phyloP scores from a whole-genome alignment of 2,113 vertebrate species.

The Cyanoramphus novaezelandiae region DNA sequence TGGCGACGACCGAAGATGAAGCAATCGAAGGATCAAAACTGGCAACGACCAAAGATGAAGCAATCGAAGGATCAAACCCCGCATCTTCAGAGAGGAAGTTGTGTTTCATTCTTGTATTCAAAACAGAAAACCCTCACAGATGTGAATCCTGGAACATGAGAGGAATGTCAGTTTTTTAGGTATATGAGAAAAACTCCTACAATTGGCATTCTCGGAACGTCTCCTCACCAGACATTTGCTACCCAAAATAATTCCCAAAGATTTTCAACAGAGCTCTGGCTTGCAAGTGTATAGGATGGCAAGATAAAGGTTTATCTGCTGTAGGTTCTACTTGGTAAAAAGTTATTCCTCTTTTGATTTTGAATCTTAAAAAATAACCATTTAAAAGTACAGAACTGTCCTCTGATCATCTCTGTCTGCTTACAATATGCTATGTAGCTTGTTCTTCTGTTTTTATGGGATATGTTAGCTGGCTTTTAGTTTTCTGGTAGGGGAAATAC shows the following conservation, averaged over 20 bases:
- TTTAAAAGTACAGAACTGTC: neutral
- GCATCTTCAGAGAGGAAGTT: neutral
- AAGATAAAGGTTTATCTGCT: slow-evolving; percentile 18
- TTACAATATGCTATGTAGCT: neutral
- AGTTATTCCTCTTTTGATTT: neutral
- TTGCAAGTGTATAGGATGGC: neutral
- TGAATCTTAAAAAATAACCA: neutral
- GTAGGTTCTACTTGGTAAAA: neutral
- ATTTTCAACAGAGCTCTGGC: neutral
- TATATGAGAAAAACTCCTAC: neutral
- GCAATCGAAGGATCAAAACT: neutral
- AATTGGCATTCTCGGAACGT: neutral
- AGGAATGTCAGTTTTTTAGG: neutral
- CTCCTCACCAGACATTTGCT: slow-evolving; percentile 15
- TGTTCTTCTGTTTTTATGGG: neutral
- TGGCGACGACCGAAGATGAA: neutral
- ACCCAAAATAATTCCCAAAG: slow-evolving; percentile 16
- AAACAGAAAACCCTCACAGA: slow-evolving; percentile 5
- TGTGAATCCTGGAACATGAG: slow-evolving; percentile 3
- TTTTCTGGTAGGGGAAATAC: neutral
- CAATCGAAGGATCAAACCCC: neutral
- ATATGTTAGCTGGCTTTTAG: neutral
- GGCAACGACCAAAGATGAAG: neutral
- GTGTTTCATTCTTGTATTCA: neutral
- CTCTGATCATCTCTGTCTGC: slow-evolving; percentile 12